These are phyloP conservation scores for Melieria omissa DNA, from an alignment of 2,888 invertebrate species.

Conservation along the genomic window DNA sequence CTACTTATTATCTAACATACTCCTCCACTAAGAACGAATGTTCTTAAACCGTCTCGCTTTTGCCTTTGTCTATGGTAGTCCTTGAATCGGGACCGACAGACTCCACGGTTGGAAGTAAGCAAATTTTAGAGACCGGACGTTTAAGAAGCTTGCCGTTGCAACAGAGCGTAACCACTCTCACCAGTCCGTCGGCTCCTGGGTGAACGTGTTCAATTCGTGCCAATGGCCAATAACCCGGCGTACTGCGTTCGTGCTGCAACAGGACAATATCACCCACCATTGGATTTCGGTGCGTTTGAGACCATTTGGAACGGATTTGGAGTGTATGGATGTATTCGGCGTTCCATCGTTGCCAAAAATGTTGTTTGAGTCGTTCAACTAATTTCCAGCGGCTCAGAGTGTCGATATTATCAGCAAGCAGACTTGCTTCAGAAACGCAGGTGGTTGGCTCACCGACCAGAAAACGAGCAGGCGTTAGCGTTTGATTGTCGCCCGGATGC, in stretches of 20 bases:
- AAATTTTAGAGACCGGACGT: slow-evolving; percentile 17
- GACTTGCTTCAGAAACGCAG: slow-evolving; percentile 14
- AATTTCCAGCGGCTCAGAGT: slow-evolving; percentile 18
- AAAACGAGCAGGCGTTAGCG: slow-evolving; percentile 31
- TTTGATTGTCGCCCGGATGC: slow-evolving; percentile 15
- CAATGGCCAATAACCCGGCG: slow-evolving; percentile 47
- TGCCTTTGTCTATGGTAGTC: background rate
- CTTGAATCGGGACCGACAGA: background rate
- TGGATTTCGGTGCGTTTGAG: slow-evolving; percentile 14
- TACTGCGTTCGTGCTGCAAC: slow-evolving; percentile 34
- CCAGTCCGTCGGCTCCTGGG: slow-evolving; percentile 48
- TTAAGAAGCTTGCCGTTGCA: slow-evolving; percentile 20
- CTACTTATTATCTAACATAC: slow-evolving; percentile 10
- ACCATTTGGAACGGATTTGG: slow-evolving; percentile 19
- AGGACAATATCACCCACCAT: slow-evolving; percentile 29
- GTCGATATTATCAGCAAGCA: slow-evolving; percentile 23
- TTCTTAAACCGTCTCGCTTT: slow-evolving; percentile 9
- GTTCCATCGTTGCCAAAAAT: slow-evolving; percentile 40
- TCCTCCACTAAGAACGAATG: slow-evolving; percentile 23
- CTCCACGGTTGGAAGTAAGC: slow-evolving; percentile 10
- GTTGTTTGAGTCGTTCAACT: slow-evolving; percentile 35
- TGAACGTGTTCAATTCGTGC: slow-evolving; percentile 46
- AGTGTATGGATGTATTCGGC: slow-evolving; percentile 32
- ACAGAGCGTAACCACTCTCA: slow-evolving; percentile 34
- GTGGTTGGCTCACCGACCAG: slow-evolving; percentile 25